Base-by-base conservation (phyloP, 2,797 vertebrate species). In the Eupleurogrammus muticus region DNA sequence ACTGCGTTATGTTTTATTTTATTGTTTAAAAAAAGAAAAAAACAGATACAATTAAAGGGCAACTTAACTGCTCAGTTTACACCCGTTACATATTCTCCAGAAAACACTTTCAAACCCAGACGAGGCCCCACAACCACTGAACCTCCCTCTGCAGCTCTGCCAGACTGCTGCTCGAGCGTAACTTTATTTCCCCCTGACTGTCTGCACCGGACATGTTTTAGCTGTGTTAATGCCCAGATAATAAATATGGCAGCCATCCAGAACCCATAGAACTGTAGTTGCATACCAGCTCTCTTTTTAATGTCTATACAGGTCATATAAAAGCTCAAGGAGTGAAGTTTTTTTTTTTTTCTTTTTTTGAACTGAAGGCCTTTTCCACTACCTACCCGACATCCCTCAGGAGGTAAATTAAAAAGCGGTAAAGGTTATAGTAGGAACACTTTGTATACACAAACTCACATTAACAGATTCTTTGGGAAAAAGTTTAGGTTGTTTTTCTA, bases 191-290 rank as follows among this genome's bases (percentile, higher is more conserved):
- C 40, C 16, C 40, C 40, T 7, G 40, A 17, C 40, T 17, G 40
- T 44, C 40, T n/a, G 16, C 40, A 44, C 40, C 40, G 40, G 40
- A 53, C 12, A 1, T 14, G 21, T 36, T 36, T 36, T 9, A 47
- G 52, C 7, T 42, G 17, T 21, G 32, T 14, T 44, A 53, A 52
- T 24, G n/a, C n/a, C 40, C 21, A 42, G 53, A 54, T 35, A 65
- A 46, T 21, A 12, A 12, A 28, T 17, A 14, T 21, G 44, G 5
- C 13, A 10, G 11, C 34, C 38, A 7, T 46, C 8, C 19, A 34
- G 17, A 46, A 53, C 44, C 32, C 38, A 42, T 4, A 24, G 2
- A 53, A 21, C 49, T 17, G 4, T 21, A 34, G 32, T 38, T 50
- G 1, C 46, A 50, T 49, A 23, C n/a, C 6, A 35, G 21, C 42